Evolutionary conservation across 2,888 invertebrate species (phyloP), one percentile per base, ranked within the genome.

Genomic region (Eristalis arbustorum): DNA sequence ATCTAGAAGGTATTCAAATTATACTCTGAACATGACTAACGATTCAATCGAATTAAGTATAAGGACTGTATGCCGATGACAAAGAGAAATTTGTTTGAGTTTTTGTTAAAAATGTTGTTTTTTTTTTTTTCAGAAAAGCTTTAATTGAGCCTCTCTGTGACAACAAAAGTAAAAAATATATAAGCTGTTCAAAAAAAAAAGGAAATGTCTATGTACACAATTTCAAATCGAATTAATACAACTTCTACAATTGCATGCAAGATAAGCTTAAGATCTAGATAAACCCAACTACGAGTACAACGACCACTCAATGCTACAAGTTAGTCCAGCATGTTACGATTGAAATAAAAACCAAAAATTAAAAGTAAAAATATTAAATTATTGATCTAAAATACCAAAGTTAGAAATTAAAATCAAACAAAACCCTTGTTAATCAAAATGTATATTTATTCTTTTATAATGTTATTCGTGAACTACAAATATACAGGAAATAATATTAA

Each of bases 381-480:
- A 37, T 37, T 37, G 37, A 37, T 37, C 37, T 37, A 49, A 49
- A 18, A 80, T 69, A 75, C 76, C 67, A 23, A 68, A 77, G 49
- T 85, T 82, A 85, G 77, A 80, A 64, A 18, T 66, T 67, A 77
- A 81, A 73, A 57, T 73, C 77, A 69, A 72, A 69, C 42, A 76
- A 42, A 66, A 28, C n/a, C 56, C 23, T 42, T 68, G 66, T 74
- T 84, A 76, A 61, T 42, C 37, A 67, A 18, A 61, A 18, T 49
- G 37, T 34, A 67, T 64, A 25, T 13, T 77, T 63, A 63, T 66
- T 49, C 8, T 14, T 42, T 42, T 42, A 42, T 61, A 42, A 61
- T 31, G 22, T 31, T 62, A 62, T 49, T 49, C 18, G n/a, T 18
- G 42, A 49, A 13, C 37, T 59, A 57, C 11, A 57, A 64, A 71